Evolutionary conservation across 2,888 invertebrate genomes (phyloP), one percentile per base, ranked within the genome.

Genomic region (Caenorhabditis virilis): DNA sequence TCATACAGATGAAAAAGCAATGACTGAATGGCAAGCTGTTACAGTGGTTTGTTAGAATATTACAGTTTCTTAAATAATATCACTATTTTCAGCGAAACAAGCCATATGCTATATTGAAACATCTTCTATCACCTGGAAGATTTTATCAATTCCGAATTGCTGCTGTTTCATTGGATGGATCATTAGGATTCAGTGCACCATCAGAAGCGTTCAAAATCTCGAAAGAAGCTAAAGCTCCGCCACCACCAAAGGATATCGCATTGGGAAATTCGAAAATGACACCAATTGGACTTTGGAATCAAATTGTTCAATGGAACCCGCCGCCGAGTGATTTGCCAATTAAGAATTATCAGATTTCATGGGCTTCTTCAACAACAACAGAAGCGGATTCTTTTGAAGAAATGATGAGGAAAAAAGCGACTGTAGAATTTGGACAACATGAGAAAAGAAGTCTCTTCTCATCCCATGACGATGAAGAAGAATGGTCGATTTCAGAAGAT

Each of bases 21-120:
- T 80, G 81, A 78, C 80, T 7, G 74, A 77, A 6, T 82, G 82
- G 82, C 82, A 82, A 54, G 80, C 82, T 4, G 78, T 82, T 16
- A 70, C 72, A 13, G 69, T 74, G 50, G 78, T 78, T n/a, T n/a
- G n/a, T n/a, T n/a, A n/a, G n/a, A n/a, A 43, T 23, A 33, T 52
- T 26, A 52, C 11, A 46, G 49, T 18, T 22, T 22, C n/a, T 13
- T 16, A 56, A 4, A 54, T 1, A 3, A 15, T 16, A 23, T 42
- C 18, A 25, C 5, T n/a, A 33, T 16, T 69, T 77, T 47, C 48
- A 81, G 78, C 65, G 76, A 30, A 82, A 82, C 62, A 82, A 82
- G 56, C 75, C 73, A 36, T 83, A 78, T 55, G 82, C 82, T 0
- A 82, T 82, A 33, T 56, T 82, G 46, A 82, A 82, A 56, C 82